These are phyloP conservation scores for Cotesia glomerata DNA, from an alignment of 1,140 invertebrate species.

Conservation along the genomic window DNA sequence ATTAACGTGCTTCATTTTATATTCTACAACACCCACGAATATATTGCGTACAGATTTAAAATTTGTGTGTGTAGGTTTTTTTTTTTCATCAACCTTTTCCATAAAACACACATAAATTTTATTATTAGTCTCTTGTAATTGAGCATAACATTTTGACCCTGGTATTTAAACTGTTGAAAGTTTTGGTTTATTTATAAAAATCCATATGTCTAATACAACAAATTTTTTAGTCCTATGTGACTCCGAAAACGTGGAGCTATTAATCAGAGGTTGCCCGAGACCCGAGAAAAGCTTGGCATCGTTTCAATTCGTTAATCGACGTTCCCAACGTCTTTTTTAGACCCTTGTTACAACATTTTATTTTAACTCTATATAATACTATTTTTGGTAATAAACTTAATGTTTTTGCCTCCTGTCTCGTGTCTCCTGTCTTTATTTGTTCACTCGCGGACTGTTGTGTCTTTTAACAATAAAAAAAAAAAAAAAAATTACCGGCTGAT, in stretches of 20 bases:
- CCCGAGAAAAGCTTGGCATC: conserved; percentile 19
- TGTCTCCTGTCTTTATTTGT: background rate
- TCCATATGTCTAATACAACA: background rate
- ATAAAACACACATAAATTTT: too few relatives aligned
- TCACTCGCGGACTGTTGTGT: background rate
- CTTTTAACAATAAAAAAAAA: too few relatives aligned
- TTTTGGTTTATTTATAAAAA: too few relatives aligned
- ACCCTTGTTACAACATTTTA: background rate
- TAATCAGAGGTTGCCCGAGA: conserved; percentile 20
- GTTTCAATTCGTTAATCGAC: conserved; percentile 31
- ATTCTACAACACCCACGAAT: background rate
- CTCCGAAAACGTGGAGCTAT: background rate
- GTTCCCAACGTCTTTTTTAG: conserved; percentile 13
- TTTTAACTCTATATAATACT: background rate
- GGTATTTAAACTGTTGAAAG: too few relatives aligned
- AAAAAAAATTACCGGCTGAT: too few relatives aligned
- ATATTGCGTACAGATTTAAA: too few relatives aligned
- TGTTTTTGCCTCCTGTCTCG: background rate
- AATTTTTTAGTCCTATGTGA: background rate
- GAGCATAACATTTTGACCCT: too few relatives aligned
- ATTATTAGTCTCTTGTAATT: too few relatives aligned
- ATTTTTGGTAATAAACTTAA: conserved; percentile 3
- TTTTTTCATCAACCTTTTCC: too few relatives aligned
- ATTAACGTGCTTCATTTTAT: conserved; percentile 9
- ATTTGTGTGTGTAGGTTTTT: too few relatives aligned